These are phyloP conservation scores for Andrena fulva DNA, from an alignment of 2,888 invertebrate species.

Conservation along the genomic window DNA sequence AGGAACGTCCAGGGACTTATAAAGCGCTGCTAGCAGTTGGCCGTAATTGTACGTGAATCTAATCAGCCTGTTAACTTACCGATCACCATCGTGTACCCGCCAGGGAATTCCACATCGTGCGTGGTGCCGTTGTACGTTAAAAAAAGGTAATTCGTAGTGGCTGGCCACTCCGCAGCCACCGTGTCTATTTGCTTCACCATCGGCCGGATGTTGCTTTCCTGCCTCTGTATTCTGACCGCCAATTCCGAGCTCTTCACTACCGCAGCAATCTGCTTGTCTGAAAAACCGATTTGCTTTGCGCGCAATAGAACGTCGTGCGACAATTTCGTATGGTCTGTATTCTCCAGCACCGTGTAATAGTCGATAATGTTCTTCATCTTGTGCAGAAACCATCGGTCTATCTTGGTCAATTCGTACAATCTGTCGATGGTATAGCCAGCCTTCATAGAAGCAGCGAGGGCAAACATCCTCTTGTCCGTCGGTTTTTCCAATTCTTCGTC, in stretches of 20 bases:
- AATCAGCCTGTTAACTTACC: conserved; percentile 85
- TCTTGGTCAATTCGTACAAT: conserved; percentile 97
- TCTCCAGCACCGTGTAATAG: conserved; percentile 89
- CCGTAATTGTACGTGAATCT: background rate
- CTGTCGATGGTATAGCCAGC: conserved; percentile 92
- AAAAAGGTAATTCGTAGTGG: conserved; percentile 99
- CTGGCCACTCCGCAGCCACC: conserved; percentile 99
- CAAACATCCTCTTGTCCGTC: conserved; percentile 98
- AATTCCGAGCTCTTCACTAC: conserved; percentile 95
- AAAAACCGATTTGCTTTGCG: conserved; percentile 98
- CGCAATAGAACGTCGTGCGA: conserved; percentile 88
- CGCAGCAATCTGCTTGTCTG: conserved; percentile 97
- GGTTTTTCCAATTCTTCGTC: conserved; percentile 96
- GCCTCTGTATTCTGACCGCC: conserved; percentile 91
- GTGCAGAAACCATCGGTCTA: conserved; percentile 98
- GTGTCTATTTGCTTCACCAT: conserved; percentile 99
- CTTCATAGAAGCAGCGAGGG: conserved; percentile 96
- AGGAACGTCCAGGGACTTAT: background rate
- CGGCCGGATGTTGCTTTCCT: conserved; percentile 92
- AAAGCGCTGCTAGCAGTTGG: background rate
- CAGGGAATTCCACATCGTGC: conserved; percentile 93
- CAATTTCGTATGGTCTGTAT: conserved; percentile 88
- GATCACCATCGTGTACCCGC: conserved; percentile 94
- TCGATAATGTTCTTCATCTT: conserved; percentile 97
- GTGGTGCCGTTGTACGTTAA: conserved; percentile 96